Conservation (phyloP, 1,140 invertebrate species). For the Cyclargus thomasi region DNA sequence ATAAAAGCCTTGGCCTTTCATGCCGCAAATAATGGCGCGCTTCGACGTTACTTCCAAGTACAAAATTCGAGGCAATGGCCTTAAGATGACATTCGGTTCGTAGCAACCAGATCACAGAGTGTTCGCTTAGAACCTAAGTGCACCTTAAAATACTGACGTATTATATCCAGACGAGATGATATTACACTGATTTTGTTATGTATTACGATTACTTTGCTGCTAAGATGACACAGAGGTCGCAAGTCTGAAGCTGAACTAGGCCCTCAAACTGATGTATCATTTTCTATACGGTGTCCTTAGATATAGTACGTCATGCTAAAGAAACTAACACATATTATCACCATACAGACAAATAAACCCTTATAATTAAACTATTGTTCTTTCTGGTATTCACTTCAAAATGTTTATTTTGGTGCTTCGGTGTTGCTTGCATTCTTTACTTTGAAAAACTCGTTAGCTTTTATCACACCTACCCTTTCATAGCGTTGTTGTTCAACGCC, state of each 20-base stretch:
- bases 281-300: background rate
- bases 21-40: too few species aligned
- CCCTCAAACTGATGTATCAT: background rate
- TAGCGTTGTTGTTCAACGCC: slow-evolving; percentile 11
- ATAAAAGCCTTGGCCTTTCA: too few species aligned
- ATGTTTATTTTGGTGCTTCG: background rate
- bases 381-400: slow-evolving; percentile 4
- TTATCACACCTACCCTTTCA: slow-evolving; percentile 12
- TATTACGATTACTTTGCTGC: background rate
- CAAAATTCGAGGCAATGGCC: too few species aligned
- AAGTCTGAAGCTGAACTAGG: background rate
- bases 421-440: background rate
- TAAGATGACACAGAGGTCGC: background rate
- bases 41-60: too few species aligned
- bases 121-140: background rate
- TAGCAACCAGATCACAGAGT: too few species aligned
- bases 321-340: background rate
- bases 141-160: slow-evolving; percentile 1
- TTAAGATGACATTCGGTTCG: too few species aligned
- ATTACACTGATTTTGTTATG: background rate
- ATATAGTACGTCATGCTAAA: background rate
- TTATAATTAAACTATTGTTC: slow-evolving; percentile 6
- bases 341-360: background rate
- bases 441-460: background rate
- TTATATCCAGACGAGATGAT: background rate